Evolutionary conservation across 2,888 invertebrate species (phyloP), one percentile per base, ranked within the genome.

Genomic region (Trachelus tabidus): DNA sequence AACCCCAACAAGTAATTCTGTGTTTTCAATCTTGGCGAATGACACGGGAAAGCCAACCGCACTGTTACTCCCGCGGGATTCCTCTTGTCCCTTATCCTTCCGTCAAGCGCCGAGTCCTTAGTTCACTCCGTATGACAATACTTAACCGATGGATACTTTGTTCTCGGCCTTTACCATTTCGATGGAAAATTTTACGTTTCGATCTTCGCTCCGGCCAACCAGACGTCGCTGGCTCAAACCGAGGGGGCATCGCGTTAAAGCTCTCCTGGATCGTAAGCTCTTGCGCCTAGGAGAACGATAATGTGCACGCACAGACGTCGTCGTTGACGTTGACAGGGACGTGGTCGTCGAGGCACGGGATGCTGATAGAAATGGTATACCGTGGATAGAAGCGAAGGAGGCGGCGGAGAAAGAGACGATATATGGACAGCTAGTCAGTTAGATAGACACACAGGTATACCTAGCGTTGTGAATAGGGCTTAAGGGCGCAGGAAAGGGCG

Each of bases 21-120:
- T 83, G 84, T 84, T 87, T 85, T 85, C 86, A 86, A 87, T 87
- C 86, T 83, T 83, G 78, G 79, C 79, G 84, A 87, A 87, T 85
- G 85, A 85, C 81, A 82, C 83, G 83, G 83, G 83, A 85, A 84
- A 83, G 83, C 79, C 81, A 75, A 30, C 56, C 75, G 69, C 76
- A 76, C 35, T 71, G 73, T 69, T 33, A 33, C 33, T 30, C 31
- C 69, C 69, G 31, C n/a, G n/a, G 69, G 30, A 69, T 30, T 33
- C 30, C 69, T 69, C 33, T 69, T 69, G 69, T 69, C 69, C 69
- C 31, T 69, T 69, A 30, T 69, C 4, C 30, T 69, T 6, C 30
- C 69, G 69, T 33, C 31, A 69, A 33, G 69, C 33, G 11, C 33
- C 69, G 69, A 30, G 69, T 69, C 30, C 31, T 33, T 69, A 12